These are phyloP conservation scores for Myotis vivesi DNA, from an alignment of 2,797 vertebrate genomes.

Conservation along the genomic window DNA sequence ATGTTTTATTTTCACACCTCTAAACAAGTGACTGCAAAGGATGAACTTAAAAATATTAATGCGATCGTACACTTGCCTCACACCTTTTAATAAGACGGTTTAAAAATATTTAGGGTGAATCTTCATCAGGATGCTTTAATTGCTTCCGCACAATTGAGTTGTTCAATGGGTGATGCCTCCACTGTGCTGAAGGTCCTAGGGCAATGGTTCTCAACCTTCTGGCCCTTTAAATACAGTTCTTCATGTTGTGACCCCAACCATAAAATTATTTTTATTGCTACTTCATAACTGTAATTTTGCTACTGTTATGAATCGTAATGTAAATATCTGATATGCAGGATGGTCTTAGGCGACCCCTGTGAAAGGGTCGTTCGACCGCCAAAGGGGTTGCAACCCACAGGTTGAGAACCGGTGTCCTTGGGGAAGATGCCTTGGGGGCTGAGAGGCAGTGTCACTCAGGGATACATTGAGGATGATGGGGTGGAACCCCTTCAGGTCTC, in stretches of 20 bases:
- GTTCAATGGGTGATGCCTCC: background rate
- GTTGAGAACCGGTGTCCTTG: background rate
- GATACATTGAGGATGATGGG: background rate
- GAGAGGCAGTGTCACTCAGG: background rate
- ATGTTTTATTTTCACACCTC: constrained; percentile 56
- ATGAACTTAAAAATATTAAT: constrained; percentile 61
- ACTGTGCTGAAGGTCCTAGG: background rate
- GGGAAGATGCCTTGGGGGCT: background rate
- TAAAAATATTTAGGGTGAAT: constrained; percentile 53
- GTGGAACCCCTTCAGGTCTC: background rate
- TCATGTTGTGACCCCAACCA: too few relatives aligned
- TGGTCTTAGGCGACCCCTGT: too few relatives aligned
- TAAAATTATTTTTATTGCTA: too few relatives aligned
- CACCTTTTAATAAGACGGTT: constrained; percentile 35
- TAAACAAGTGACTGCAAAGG: constrained; percentile 51
- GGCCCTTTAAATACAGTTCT: too few relatives aligned
- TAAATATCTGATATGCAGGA: too few relatives aligned
- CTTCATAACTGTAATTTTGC: too few relatives aligned
- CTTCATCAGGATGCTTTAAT: background rate
- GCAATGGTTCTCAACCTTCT: too few relatives aligned
- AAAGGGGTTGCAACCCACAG: too few relatives aligned
- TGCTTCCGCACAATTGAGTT: background rate
- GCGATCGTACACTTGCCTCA: background rate
- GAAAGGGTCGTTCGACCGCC: too few relatives aligned
- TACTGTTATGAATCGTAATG: too few relatives aligned